Evolutionary conservation across 2,888 invertebrate species (phyloP).

Genomic region (Acleris cristana): DNA sequence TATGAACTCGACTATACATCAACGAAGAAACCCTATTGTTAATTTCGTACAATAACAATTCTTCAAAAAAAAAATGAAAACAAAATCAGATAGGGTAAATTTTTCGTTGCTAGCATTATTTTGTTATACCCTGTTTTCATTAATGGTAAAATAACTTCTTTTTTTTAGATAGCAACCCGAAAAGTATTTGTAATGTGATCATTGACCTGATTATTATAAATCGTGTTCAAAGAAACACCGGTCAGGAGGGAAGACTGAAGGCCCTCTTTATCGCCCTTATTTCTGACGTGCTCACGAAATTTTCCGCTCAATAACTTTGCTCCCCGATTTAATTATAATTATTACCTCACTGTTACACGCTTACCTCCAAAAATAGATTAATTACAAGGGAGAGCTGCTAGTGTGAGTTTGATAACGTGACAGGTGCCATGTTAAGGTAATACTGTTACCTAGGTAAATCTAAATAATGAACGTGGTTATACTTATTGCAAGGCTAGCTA

Average conservation of each 20-base stretch:
- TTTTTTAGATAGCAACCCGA: neutral
- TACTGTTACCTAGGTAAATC: neutral
- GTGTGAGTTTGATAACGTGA: conserved; percentile 5
- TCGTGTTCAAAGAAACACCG: conserved; percentile 39
- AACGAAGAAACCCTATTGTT: no score
- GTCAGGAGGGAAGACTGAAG: conserved; percentile 39
- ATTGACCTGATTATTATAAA: conserved; percentile 35
- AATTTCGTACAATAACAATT: no score
- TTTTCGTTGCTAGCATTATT: no score
- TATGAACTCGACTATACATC: no score
- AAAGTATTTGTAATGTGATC: conserved; percentile 24
- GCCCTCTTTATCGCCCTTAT: conserved; percentile 44
- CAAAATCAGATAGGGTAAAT: no score
- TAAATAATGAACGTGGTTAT: neutral
- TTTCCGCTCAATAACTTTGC: conserved; percentile 51
- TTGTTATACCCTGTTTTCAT: no score
- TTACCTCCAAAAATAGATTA: conserved; percentile 28
- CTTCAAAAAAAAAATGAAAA: no score
- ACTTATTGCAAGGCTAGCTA: neutral
- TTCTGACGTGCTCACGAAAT: conserved; percentile 48
- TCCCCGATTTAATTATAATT: conserved; percentile 36
- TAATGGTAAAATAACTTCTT: no score
- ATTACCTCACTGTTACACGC: conserved; percentile 35
- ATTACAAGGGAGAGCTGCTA: conserved; percentile 15
- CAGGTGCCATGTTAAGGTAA: conserved; percentile 8